Evolutionary conservation across 2,888 invertebrate genomes (phyloP).

Genomic region (Lathronympha strigana): DNA sequence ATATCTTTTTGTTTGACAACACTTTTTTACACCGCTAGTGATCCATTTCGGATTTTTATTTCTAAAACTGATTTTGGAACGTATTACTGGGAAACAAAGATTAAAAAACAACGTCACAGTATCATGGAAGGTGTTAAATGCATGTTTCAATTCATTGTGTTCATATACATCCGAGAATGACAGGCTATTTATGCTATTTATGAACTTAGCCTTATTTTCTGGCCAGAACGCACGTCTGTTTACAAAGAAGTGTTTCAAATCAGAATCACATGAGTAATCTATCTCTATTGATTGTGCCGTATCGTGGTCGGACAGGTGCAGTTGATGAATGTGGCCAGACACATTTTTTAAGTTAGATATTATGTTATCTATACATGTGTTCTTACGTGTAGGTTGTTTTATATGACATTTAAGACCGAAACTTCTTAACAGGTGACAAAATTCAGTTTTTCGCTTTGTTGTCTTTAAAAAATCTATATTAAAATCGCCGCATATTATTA

Average conservation of each 20-base stretch:
- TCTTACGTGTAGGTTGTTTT: not conserved
- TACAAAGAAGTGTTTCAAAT: not conserved
- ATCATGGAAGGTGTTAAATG: constrained; percentile 1
- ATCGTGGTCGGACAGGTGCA: constrained; percentile 2
- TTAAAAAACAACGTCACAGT: not conserved
- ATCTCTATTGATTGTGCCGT: constrained; percentile 4
- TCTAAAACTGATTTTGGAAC: not conserved
- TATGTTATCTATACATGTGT: constrained; percentile 2
- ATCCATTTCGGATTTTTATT: not conserved
- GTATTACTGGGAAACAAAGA: not conserved
- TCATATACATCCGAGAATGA: constrained; percentile 4
- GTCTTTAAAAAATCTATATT: not conserved
- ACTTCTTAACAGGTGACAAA: not conserved
- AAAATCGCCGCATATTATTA: not conserved
- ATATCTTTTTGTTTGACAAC: not conserved
- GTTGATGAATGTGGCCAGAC: not conserved
- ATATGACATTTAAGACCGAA: not conserved
- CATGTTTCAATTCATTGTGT: not conserved
- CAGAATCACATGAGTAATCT: too few species aligned
- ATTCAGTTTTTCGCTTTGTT: not conserved
- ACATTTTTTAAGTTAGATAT: not conserved
- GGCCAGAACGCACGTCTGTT: not conserved
- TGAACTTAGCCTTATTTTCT: not conserved
- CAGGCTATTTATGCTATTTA: not conserved
- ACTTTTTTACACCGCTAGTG: not conserved